Base-by-base conservation (phyloP, 2,888 invertebrate species). In the Andricus curvator region DNA sequence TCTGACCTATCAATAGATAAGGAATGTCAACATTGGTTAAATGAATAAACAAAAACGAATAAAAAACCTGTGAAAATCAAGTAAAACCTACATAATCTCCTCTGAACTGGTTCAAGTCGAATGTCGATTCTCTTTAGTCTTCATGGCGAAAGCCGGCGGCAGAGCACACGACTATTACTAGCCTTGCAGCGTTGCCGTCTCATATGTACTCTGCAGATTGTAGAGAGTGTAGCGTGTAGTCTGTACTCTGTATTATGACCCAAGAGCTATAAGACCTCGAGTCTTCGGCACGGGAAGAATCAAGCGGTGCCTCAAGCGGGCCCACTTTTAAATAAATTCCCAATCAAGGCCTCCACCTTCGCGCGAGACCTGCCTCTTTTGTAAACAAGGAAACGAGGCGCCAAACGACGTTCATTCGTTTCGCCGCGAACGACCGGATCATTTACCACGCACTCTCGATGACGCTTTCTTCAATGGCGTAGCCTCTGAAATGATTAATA, bases 241-340 rank as follows among this genome's bases (percentile, higher is more conserved):
- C 5, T 81, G 11, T 41, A 48, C 48, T 48, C 48, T 37, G 20
- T 20, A 8, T 22, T 6, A 22, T 9, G 2, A 60, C 22, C 22
- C 60, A 60, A 9, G 66, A 60, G 5, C n/a, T 29, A 3, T 4
- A n/a, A 65, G 17, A 29, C 67, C 33, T 44, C 22, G 29, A 37
- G 68, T 37, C 11, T 44, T 68, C n/a, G 13, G 15, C n/a, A 44
- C 11, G 37, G 44, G 67, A 37, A 37, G 67, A 67, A 22, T 33
- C 20, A 67, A 62, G 67, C 82, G 80, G 79, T 82, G 82, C 84
- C 68, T 82, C 78, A 8, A 74, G 81, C 82, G 85, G 83, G 77
- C 81, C 85, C 82, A 78, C 86, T 89, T 88, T 90, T 88, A 85
- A 87, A 89, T 88, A 90, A 89, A 90, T 90, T 88, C 88, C 86